phyloP scores from a whole-genome alignment of 2,888 invertebrate species.

The Psylliodes chrysocephalus region DNA sequence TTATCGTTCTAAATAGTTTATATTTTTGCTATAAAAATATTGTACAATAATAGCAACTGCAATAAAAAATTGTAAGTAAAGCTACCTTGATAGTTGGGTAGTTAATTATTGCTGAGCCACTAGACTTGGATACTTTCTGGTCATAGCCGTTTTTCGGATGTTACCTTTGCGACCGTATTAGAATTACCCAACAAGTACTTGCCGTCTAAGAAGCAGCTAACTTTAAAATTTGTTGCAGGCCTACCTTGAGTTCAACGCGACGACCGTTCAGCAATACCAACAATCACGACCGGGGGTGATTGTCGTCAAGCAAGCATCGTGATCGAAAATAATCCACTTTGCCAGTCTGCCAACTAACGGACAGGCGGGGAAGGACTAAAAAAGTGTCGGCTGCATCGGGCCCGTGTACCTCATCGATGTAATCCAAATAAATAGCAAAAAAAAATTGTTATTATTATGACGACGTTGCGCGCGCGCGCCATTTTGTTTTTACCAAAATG shows the following conservation, averaged over 20 bases:
- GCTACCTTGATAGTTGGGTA: no score
- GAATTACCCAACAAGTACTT: no score
- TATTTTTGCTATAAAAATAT: no score
- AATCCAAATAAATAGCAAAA: conserved; percentile 27
- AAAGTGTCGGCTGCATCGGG: conserved; percentile 36
- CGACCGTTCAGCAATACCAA: conserved; percentile 65
- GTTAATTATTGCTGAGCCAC: no score
- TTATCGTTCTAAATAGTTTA: no score
- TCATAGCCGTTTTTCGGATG: no score
- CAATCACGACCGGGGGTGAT: conserved; percentile 90
- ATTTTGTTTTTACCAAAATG: conserved; percentile 23
- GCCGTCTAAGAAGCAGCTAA: no score
- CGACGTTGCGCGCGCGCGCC: conserved; percentile 32
- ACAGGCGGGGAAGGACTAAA: conserved; percentile 40
- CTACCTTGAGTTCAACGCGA: conserved; percentile 70
- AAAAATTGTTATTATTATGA: conserved; percentile 28
- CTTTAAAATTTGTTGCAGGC: conserved; percentile 63
- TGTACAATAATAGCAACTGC: no score
- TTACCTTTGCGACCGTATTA: no score
- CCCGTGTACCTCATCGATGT: conserved; percentile 24
- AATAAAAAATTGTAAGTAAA: no score
- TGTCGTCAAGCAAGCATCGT: conserved; percentile 86
- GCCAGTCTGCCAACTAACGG: conserved; percentile 52
- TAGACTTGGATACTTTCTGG: no score
- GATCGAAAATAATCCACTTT: conserved; percentile 69